These are phyloP conservation scores for Calliscelio sp. DNA, from an alignment of 2,888 invertebrate species.

Conservation along the genomic window DNA sequence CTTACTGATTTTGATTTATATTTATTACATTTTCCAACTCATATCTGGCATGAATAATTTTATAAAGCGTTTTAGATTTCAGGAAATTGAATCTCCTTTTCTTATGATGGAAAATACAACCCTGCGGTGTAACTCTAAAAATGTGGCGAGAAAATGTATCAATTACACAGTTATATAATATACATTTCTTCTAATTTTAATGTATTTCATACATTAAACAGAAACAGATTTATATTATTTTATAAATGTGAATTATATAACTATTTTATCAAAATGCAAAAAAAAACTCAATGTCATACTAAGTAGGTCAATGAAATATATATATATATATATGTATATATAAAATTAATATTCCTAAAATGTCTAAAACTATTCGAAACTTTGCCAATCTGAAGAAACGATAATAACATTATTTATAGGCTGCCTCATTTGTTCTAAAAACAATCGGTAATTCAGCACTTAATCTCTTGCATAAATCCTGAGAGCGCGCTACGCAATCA, in stretches of 20 bases:
- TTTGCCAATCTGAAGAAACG: not conserved
- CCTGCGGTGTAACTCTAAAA: not conserved
- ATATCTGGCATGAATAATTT: constrained; percentile 28
- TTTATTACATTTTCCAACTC: constrained; percentile 14
- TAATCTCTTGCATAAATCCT: constrained; percentile 61
- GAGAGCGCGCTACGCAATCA: constrained; percentile 47
- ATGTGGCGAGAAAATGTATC: no score
- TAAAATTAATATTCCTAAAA: no score
- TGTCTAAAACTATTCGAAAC: no score
- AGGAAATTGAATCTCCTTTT: constrained; percentile 31
- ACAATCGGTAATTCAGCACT: constrained; percentile 41
- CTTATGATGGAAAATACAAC: constrained; percentile 14
- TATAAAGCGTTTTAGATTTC: constrained; percentile 18
- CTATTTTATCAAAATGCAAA: no score
- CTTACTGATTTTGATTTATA: constrained; percentile 2
- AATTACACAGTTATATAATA: not conserved
- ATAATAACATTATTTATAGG: constrained; percentile 27
- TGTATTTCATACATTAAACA: no score
- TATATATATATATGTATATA: no score
- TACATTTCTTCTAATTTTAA: no score
- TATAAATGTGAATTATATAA: no score
- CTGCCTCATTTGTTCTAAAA: constrained; percentile 40
- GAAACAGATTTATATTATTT: no score
- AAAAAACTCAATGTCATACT: no score
- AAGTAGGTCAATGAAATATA: no score